Conservation (phyloP, 1,140 invertebrate species). For the Trissolcus basalis region DNA sequence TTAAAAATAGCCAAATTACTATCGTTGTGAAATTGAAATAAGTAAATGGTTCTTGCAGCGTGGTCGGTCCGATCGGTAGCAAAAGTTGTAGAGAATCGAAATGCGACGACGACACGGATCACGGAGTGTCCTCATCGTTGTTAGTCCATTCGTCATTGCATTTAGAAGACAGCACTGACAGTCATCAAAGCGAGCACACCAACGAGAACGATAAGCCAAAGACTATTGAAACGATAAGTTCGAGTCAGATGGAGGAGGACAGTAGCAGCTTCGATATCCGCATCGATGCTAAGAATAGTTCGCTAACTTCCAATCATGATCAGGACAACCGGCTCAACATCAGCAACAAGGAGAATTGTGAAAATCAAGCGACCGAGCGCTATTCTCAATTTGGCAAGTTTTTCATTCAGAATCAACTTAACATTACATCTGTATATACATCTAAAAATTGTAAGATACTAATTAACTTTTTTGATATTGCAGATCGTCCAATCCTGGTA, state of each 20-base stretch:
- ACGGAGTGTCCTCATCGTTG: constrained; percentile 48
- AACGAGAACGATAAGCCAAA: constrained; percentile 51
- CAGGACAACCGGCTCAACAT: constrained; percentile 39
- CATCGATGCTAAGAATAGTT: constrained; percentile 57
- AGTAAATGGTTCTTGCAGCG: constrained; percentile 33
- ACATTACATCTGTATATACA: too few species aligned
- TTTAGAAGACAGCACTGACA: constrained; percentile 44
- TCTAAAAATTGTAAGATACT: too few species aligned
- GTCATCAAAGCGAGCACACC: constrained; percentile 35
- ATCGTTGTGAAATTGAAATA: background rate
- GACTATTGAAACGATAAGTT: constrained; percentile 49
- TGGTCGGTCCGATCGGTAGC: constrained; percentile 44
- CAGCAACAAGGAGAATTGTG: constrained; percentile 49
- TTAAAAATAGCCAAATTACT: background rate
- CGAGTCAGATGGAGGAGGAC: constrained; percentile 53
- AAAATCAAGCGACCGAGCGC: constrained; percentile 41
- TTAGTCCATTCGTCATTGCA: constrained; percentile 44
- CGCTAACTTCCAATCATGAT: constrained; percentile 50
- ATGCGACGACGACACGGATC: constrained; percentile 44
- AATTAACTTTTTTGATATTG: too few species aligned
- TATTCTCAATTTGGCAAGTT: constrained; percentile 48
- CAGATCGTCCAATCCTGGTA: constrained; percentile 32
- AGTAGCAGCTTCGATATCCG: constrained; percentile 28
- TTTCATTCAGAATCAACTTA: too few species aligned
- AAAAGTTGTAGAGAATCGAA: constrained; percentile 52